Percentiles rank a stretch among this genome's conserved stretches.
These are phyloP conservation scores for Olivierus martensii DNA, from an alignment of 1,140 invertebrate species.

Conservation along the genomic window DNA sequence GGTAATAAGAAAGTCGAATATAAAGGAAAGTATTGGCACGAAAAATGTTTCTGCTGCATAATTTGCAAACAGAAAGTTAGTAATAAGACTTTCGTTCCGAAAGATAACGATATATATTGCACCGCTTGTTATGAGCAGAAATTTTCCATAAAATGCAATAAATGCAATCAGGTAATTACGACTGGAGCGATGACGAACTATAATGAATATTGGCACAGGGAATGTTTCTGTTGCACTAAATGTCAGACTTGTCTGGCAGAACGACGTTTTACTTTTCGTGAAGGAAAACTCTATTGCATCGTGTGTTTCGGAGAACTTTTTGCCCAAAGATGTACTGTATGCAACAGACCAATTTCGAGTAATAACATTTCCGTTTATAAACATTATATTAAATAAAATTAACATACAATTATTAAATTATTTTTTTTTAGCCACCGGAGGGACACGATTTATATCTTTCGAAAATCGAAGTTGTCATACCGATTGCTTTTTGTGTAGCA, in stretches of 20 bases:
- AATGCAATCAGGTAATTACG: conserved; percentile 56
- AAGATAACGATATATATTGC: conserved; percentile 92
- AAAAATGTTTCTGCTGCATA: conserved; percentile 95
- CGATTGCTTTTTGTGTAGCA: no score
- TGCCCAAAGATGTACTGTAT: conserved; percentile 39
- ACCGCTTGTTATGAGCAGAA: conserved; percentile 97
- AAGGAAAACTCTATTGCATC: conserved; percentile 40
- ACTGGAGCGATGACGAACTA: conserved; percentile 42
- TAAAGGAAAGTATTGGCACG: conserved; percentile 99
- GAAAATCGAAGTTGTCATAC: no score
- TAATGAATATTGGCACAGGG: conserved; percentile 36
- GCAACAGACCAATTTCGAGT: conserved; percentile 36
- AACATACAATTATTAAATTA: no score
- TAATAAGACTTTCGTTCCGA: conserved; percentile 95
- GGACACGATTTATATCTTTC: no score
- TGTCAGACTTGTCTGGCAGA: conserved; percentile 37
- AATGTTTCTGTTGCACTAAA: conserved; percentile 39
- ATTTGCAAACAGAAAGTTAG: conserved; percentile 95
- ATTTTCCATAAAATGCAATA: conserved; percentile 97
- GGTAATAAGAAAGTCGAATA: conserved; percentile 38
- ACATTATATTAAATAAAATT: no score
- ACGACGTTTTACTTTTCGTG: conserved; percentile 39
- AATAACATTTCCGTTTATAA: no score
- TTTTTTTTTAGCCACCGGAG: no score
- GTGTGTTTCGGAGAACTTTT: conserved; percentile 40